Conservation (phyloP, 2,888 invertebrate species). For the Epinotia bilunana region DNA sequence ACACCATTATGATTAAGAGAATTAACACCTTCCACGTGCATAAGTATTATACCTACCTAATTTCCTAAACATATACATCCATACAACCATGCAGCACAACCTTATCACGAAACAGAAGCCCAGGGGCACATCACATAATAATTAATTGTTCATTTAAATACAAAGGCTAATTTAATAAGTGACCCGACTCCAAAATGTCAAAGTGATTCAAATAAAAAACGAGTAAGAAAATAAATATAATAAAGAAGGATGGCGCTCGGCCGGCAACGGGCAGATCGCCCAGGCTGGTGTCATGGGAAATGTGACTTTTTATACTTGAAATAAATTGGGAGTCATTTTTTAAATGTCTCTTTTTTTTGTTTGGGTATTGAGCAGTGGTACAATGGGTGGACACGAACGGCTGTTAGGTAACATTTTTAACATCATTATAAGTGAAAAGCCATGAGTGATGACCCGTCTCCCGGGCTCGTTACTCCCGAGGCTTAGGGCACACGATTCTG, state of each 20-base stretch:
- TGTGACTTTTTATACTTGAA: conserved; percentile 77
- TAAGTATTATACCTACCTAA: background rate
- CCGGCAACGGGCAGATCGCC: conserved; percentile 64
- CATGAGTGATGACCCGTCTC: conserved; percentile 71
- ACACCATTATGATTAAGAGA: background rate
- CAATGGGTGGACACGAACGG: conserved; percentile 82
- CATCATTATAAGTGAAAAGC: conserved; percentile 83
- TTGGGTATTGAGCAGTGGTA: conserved; percentile 73
- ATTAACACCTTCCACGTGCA: background rate
- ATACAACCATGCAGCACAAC: conserved; percentile 32
- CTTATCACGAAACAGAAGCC: conserved; percentile 55
- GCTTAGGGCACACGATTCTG: conserved; percentile 33
- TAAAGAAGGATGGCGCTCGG: conserved; percentile 76
- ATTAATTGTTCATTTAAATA: conserved; percentile 83
- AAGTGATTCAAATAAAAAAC: conserved; percentile 78
- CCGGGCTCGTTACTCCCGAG: conserved; percentile 54
- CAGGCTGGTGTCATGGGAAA: conserved; percentile 79
- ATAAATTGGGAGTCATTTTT: conserved; percentile 84
- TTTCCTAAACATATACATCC: background rate
- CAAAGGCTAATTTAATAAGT: conserved; percentile 84
- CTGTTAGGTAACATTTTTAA: conserved; percentile 83
- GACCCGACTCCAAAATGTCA: conserved; percentile 81
- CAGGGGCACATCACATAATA: conserved; percentile 61
- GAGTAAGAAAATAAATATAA: conserved; percentile 68
- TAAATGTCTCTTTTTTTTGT: conserved; percentile 66